phyloP scores from a whole-genome alignment of 1,140 invertebrate species.

The Sitodiplosis mosellana region DNA sequence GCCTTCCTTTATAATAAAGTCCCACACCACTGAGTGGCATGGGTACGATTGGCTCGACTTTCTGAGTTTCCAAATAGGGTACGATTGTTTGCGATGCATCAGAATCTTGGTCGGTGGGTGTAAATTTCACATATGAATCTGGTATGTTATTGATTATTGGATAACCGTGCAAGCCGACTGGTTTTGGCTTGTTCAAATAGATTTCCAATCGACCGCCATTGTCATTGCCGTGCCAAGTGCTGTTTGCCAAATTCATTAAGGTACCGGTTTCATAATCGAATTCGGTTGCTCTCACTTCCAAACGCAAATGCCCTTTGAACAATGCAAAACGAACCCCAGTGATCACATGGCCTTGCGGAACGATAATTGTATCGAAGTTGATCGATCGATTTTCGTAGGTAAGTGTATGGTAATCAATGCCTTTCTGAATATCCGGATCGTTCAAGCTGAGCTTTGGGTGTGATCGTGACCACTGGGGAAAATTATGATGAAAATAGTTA shows the following conservation, averaged over 20 bases:
- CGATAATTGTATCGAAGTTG: constrained; percentile 59
- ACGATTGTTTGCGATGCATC: constrained; percentile 73
- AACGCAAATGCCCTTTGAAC: too few species aligned
- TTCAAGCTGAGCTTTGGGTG: constrained; percentile 21
- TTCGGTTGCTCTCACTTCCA: constrained; percentile 42
- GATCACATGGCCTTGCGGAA: too few species aligned
- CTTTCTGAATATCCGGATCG: constrained; percentile 30
- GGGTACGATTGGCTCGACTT: constrained; percentile 34
- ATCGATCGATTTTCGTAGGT: constrained; percentile 53
- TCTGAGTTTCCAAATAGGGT: constrained; percentile 64
- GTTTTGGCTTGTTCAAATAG: constrained; percentile 39
- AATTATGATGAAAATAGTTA: constrained; percentile 46
- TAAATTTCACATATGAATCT: constrained; percentile 63
- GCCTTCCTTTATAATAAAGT: constrained; percentile 50
- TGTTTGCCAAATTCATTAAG: constrained; percentile 27
- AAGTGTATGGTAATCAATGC: constrained; percentile 51
- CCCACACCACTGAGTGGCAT: constrained; percentile 35
- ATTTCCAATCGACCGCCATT: constrained; percentile 50
- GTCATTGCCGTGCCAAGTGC: constrained; percentile 61
- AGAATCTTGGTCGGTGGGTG: constrained; percentile 45
- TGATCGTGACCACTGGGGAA: constrained; percentile 32
- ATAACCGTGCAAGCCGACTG: not conserved
- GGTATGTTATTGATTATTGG: constrained; percentile 8
- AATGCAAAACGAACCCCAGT: too few species aligned
- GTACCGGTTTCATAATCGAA: constrained; percentile 60